Evolutionary conservation across 1,140 invertebrate species (phyloP), one percentile per base, ranked within the genome.

Genomic region (Trigoniulus corallinus): DNA sequence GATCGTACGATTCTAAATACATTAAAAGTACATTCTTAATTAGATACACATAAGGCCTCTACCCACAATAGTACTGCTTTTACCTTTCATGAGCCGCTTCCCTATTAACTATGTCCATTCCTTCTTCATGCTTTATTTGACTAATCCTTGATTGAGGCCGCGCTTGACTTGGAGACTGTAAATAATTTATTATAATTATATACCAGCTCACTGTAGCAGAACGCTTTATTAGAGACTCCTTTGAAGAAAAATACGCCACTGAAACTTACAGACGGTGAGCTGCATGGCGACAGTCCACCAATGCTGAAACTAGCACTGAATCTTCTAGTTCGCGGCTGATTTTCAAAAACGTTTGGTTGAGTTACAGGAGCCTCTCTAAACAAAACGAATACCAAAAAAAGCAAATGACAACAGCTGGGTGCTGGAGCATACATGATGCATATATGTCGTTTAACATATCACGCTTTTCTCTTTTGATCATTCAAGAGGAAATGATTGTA

Each of bases 51-150:
- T 34, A 34, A 7, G 7, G 42, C 37, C 18, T 21, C 4, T 44
- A 21, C 4, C 21, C 21, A 44, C 34, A 25, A 23, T 12, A 4
- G 7, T 4, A 23, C 10, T 47, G 4, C 7, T 50, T 47, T 43
- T 50, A 64, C 62, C 60, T 75, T 70, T 93, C 87, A 66, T 88
- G 85, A n/a, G 83, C 84, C 40, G 82, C 79, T 69, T 92, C 88
- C 46, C 85, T 71, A 43, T 75, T 77, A 58, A 84, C 81, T 2
- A 82, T 73, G 62, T 88, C 85, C 23, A 83, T 78, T 61, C 82
- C 85, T 69, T 92, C 87, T 70, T 91, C 87, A 56, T 84, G 79
- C 48, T 85, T 74, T 39, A 93, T 68, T 68, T 89, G 86, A 63
- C 79, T 84, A 2, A 93, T 81, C 56, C 88, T 66, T 42, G 82